A percentile compares a stretch with the other conserved stretches of the same genome.
phyloP scores from a whole-genome alignment of 2,888 invertebrate genomes.

The Ptychoptera albimana region DNA sequence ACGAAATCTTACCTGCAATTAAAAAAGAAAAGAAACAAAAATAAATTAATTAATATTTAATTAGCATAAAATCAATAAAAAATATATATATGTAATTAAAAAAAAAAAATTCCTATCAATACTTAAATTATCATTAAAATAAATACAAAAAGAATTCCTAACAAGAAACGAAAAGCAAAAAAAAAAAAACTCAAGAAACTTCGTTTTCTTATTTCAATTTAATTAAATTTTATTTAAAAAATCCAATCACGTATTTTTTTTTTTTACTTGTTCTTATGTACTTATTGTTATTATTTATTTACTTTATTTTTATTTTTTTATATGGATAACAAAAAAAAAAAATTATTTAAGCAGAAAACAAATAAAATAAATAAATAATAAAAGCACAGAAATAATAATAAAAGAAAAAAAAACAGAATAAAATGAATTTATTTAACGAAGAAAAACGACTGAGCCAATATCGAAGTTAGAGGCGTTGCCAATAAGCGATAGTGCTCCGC shows the following conservation, averaged over 20 bases:
- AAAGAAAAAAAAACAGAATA: neutral
- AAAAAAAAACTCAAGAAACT: no score
- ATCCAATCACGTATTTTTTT: slow-evolving; percentile 3
- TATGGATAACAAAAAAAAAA: neutral
- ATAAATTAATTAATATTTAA: no score
- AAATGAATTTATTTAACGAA: neutral
- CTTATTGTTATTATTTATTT: no score
- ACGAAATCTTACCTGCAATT: no score
- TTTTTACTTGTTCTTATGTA: neutral
- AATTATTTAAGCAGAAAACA: neutral
- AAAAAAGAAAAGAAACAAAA: no score
- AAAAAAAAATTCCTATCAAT: no score
- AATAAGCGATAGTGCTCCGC: slow-evolving; percentile 10
- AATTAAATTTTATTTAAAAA: neutral
- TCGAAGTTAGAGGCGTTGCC: slow-evolving; percentile 10
- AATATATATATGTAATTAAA: no score
- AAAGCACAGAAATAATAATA: neutral
- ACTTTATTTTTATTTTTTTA: neutral
- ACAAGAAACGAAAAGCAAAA: no score
- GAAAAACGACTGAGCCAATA: slow-evolving; percentile 9
- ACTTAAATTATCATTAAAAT: no score
- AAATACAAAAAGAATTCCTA: no score
- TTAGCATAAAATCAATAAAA: no score
- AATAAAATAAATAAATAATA: slow-evolving; percentile 1
- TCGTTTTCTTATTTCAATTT: no score